Conservation (phyloP, 2,797 vertebrate species). For the Thripadectes ignobilis region DNA sequence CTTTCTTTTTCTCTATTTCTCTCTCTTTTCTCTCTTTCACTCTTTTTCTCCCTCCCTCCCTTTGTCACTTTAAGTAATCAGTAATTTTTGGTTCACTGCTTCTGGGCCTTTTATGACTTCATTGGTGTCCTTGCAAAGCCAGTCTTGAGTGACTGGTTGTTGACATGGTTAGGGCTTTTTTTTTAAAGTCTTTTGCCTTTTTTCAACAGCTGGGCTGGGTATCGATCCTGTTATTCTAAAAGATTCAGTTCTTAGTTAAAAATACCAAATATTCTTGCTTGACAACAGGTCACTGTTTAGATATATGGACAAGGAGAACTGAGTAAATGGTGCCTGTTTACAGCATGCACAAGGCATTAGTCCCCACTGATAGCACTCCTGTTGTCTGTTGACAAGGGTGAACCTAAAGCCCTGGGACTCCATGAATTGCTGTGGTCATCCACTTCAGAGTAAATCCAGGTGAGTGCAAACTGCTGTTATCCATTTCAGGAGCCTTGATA, state of each 20-base stretch:
- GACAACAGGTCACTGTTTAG: background rate
- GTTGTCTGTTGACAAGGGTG: background rate
- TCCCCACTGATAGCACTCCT: background rate
- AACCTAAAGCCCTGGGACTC: background rate
- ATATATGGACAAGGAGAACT: background rate
- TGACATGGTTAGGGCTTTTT: background rate
- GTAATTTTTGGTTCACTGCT: background rate
- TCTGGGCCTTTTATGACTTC: background rate
- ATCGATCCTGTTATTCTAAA: rapidly evolving
- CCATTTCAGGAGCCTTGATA: background rate
- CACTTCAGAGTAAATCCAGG: background rate
- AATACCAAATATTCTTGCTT: background rate
- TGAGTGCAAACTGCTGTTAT: background rate
- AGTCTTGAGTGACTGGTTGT: background rate
- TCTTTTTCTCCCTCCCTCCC: background rate
- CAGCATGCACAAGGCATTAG: background rate
- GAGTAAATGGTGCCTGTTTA: background rate
- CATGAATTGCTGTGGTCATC: background rate
- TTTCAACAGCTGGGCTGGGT: background rate
- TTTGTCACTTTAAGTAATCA: background rate
- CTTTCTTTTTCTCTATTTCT: no score
- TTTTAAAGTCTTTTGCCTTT: background rate
- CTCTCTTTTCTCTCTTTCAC: background rate
- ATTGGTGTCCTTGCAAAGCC: background rate
- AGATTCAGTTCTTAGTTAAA: background rate